phyloP scores from a whole-genome alignment of 1,140 invertebrate genomes.

The Drosophila guanche region DNA sequence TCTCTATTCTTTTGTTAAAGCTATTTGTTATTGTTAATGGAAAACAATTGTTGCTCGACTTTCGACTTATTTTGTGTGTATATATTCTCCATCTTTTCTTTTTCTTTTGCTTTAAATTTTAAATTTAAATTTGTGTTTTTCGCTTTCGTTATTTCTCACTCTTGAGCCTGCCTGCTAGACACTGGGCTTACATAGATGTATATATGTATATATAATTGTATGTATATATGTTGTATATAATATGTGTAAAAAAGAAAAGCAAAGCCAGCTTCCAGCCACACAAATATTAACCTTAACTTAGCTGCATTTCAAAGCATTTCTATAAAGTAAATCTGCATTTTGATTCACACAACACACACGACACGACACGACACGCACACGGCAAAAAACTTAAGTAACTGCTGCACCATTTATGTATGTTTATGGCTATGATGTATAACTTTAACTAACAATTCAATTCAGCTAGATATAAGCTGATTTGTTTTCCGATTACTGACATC shows the following conservation, averaged over 20 bases:
- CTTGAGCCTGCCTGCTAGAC: constrained; percentile 74
- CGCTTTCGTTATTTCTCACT: constrained; percentile 64
- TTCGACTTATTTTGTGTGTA: constrained; percentile 32
- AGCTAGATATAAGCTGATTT: constrained; percentile 13
- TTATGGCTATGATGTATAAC: constrained; percentile 29
- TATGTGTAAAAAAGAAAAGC: constrained; percentile 70
- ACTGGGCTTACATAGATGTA: constrained; percentile 67
- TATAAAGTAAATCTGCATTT: constrained; percentile 69
- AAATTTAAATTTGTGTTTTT: constrained; percentile 54
- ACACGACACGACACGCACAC: too few species aligned
- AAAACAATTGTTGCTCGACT: constrained; percentile 64
- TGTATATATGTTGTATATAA: constrained; percentile 46
- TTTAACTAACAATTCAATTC: constrained; percentile 3
- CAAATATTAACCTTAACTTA: constrained; percentile 47
- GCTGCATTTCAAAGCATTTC: constrained; percentile 66
- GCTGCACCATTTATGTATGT: constrained; percentile 29
- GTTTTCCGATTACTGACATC: constrained; percentile 50
- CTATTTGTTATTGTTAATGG: constrained; percentile 77
- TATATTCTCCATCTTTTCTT: constrained; percentile 14
- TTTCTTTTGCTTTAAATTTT: constrained; percentile 31
- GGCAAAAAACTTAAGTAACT: constrained; percentile 51
- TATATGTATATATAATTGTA: constrained; percentile 46
- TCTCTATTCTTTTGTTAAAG: constrained; percentile 60
- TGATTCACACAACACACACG: constrained; percentile 26
- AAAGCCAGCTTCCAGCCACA: constrained; percentile 61